Conservation (phyloP, 1,140 invertebrate species). For the Ceratoteleas bidentatus region DNA sequence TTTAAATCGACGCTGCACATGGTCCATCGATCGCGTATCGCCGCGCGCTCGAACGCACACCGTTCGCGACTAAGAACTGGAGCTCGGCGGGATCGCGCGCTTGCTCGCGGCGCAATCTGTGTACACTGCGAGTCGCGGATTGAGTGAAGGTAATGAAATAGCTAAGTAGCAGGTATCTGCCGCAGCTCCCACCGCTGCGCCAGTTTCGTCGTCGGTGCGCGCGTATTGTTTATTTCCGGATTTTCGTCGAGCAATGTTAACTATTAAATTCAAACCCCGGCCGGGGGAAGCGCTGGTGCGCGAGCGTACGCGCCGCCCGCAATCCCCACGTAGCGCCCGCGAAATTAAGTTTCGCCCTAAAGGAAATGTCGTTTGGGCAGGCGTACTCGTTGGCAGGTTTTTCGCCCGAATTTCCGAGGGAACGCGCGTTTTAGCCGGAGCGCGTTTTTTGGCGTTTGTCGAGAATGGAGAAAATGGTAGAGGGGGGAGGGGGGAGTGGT, state of each 20-base stretch:
- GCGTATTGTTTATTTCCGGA: slow-evolving; percentile 62
- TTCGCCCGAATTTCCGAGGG: too few relatives aligned
- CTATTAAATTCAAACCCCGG: slow-evolving; percentile 41
- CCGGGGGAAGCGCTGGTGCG: background rate
- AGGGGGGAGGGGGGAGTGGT: too few relatives aligned
- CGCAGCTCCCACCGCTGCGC: slow-evolving; percentile 61
- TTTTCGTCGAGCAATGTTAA: slow-evolving; percentile 51
- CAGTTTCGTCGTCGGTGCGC: slow-evolving; percentile 55
- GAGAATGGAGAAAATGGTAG: too few relatives aligned
- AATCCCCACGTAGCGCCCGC: too few relatives aligned
- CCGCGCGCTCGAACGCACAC: slow-evolving; percentile 43
- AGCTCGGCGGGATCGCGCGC: slow-evolving; percentile 18
- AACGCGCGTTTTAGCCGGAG: too few relatives aligned
- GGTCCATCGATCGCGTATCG: slow-evolving; percentile 59
- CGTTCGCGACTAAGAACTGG: slow-evolving; percentile 50
- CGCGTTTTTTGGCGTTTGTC: too few relatives aligned
- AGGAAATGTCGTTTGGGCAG: too few relatives aligned
- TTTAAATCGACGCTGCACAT: slow-evolving; percentile 41
- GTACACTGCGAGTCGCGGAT: slow-evolving; percentile 66
- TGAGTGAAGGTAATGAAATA: slow-evolving; percentile 71
- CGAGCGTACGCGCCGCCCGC: background rate
- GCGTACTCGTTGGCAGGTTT: too few relatives aligned
- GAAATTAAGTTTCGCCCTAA: slow-evolving; percentile 21
- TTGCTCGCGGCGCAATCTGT: slow-evolving; percentile 59
- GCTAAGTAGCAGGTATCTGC: slow-evolving; percentile 64